Base-by-base conservation (phyloP, 2,888 invertebrate genomes). In the Trichopoda pennipes region DNA sequence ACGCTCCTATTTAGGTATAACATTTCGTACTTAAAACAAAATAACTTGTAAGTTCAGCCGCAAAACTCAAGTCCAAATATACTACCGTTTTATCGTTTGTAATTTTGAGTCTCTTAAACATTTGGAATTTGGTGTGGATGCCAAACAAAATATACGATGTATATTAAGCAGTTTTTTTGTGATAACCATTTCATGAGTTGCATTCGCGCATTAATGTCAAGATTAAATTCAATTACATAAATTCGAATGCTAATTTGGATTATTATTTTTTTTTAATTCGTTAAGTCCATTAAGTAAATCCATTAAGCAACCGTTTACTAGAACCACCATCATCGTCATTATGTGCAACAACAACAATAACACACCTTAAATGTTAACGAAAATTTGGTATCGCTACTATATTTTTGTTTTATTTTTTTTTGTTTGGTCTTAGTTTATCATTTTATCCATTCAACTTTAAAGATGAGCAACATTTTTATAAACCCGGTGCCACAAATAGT, bases 161-260 rank as follows among this genome's bases (percentile, higher is more conserved):
- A 69, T 47, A 69, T 55, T 10, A 60, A 53, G 7, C 9, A 6
- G 32, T 51, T 51, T 42, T 28, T 28, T 32, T 68, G 9, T 44
- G n/a, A 68, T 53, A 68, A 60, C 44, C 49, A 64, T 60, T 70
- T 72, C 70, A 74, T 35, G 60, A 60, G 56, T 55, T 68, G 14
- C 60, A 61, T 72, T 32, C 69, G 75, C 84, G 82, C 85, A 83
- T 85, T 87, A 86, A 87, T 86, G 88, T 87, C 88, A 88, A 88
- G 88, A 87, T 85, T 86, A 85, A 83, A 64, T 74, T 55, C 74
- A 73, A 73, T 61, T 73, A 58, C 70, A 72, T 72, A 69, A 74
- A 64, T 58, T 69, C 60, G 21, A 38, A 51, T 60, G 42, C 35
- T 23, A 53, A 61, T 61, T 56, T n/a, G n/a, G 35, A 53, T 68